Percentiles rank a stretch among this genome's conserved stretches.
Evolutionary conservation across 2,113 vertebrate species (phyloP).

Genomic region (Thalassarche chlororhynchos): DNA sequence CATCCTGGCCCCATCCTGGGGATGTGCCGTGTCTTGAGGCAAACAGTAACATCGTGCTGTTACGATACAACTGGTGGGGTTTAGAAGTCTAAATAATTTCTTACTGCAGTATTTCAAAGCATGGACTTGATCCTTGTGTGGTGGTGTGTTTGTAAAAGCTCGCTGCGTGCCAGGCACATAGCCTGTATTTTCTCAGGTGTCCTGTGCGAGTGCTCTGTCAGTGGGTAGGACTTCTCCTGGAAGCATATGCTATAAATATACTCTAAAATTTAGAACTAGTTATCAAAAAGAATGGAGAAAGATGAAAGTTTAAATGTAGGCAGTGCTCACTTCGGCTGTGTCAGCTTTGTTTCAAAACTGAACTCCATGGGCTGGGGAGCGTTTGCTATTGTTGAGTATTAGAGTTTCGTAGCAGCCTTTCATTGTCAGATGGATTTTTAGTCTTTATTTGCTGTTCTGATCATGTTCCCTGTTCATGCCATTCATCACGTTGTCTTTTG

Average conservation of each 20-base stretch:
- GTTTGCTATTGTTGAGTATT: not conserved
- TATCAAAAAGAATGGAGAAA: not conserved
- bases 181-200: not conserved
- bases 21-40: not conserved
- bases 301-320: not conserved
- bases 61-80: not conserved
- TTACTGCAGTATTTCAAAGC: not conserved
- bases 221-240: not conserved
- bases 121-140: not conserved
- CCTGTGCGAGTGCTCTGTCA: not conserved
- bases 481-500: not conserved
- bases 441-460: not conserved
- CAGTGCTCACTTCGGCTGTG: not conserved
- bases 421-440: not conserved
- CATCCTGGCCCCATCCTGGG: not conserved
- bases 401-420: not conserved
- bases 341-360: not conserved
- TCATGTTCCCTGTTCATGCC: not conserved
- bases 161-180: accelerated
- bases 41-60: not conserved
- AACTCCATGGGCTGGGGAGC: not conserved
- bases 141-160: not conserved
- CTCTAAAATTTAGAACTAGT: not conserved
- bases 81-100: not conserved
- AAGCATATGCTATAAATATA: not conserved